Evolutionary conservation across 2,888 invertebrate genomes (phyloP).

Genomic region (Trichogramma dendrolimi): DNA sequence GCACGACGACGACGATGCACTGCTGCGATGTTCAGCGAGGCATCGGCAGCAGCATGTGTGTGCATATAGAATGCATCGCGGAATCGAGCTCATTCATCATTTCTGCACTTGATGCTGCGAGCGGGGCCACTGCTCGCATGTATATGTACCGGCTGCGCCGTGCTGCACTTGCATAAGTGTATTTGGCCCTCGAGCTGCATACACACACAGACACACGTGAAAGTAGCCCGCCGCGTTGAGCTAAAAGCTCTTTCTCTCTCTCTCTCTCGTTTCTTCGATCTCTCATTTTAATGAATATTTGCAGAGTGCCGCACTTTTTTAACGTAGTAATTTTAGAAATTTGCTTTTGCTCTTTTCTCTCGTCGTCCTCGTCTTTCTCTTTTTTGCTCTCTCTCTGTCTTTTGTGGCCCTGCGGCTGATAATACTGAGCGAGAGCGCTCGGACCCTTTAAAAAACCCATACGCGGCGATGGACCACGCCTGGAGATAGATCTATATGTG

Average conservation of each 20-base stretch:
- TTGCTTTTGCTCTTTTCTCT: conserved; percentile 7
- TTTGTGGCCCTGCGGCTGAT: neutral
- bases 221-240: conserved; percentile 15
- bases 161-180: neutral
- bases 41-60: neutral
- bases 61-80: too few relatives aligned
- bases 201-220: neutral
- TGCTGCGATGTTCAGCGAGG: conserved; percentile 10
- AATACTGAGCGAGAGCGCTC: too few relatives aligned
- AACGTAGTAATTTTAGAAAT: conserved; percentile 24
- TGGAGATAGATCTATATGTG: too few relatives aligned
- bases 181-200: conserved; percentile 9
- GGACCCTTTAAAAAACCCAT: too few relatives aligned
- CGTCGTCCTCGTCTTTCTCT: neutral
- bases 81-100: conserved; percentile 20
- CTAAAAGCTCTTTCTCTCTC: conserved; percentile 23
- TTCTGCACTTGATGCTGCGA: neutral
- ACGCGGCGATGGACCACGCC: neutral
- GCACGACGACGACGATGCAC: neutral
- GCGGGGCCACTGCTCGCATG: neutral
- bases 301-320: conserved; percentile 8
- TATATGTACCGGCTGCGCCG: neutral
- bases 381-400: neutral
- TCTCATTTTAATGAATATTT: conserved; percentile 26
- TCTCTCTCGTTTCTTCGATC: conserved; percentile 11